These are phyloP conservation scores for Volucella zonaria DNA, from an alignment of 2,888 invertebrate species.

Conservation along the genomic window DNA sequence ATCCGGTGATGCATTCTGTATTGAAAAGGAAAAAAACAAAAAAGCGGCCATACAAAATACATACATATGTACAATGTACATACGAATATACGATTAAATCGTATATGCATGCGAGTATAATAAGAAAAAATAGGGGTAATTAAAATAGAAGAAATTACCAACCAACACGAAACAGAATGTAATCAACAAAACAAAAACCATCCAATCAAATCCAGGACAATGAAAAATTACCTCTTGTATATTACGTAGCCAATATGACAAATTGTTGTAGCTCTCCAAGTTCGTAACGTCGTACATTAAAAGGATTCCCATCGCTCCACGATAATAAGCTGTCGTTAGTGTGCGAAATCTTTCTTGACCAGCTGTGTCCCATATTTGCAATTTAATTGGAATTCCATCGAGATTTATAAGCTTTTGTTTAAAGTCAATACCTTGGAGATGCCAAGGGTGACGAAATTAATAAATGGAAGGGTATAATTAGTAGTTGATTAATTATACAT, in stretches of 20 bases:
- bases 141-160: slow-evolving; percentile 40
- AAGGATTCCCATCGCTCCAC: slow-evolving; percentile 95
- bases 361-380: slow-evolving; percentile 91
- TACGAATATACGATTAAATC: too few relatives aligned
- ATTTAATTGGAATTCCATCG: slow-evolving; percentile 92
- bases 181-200: slow-evolving; percentile 38
- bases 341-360: slow-evolving; percentile 87
- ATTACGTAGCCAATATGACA: slow-evolving; percentile 94
- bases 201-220: slow-evolving; percentile 29
- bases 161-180: slow-evolving; percentile 7
- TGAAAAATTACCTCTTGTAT: slow-evolving; percentile 89
- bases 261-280: slow-evolving; percentile 93
- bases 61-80: not conserved
- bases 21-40: slow-evolving; percentile 53
- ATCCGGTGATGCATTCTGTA: slow-evolving; percentile 92
- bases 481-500: slow-evolving; percentile 40
- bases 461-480: slow-evolving; percentile 9
- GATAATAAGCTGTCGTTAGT: slow-evolving; percentile 93
- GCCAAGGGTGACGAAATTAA: not conserved
- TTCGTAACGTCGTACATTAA: slow-evolving; percentile 96
- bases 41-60: not conserved
- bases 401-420: slow-evolving; percentile 94
- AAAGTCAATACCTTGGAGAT: slow-evolving; percentile 90
- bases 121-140: slow-evolving; percentile 33
- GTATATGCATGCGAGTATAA: not conserved